Percentiles rank a stretch among this genome's conserved stretches.
Evolutionary conservation across 2,113 vertebrate species (phyloP).

Genomic region (Miniopterus natalensis): DNA sequence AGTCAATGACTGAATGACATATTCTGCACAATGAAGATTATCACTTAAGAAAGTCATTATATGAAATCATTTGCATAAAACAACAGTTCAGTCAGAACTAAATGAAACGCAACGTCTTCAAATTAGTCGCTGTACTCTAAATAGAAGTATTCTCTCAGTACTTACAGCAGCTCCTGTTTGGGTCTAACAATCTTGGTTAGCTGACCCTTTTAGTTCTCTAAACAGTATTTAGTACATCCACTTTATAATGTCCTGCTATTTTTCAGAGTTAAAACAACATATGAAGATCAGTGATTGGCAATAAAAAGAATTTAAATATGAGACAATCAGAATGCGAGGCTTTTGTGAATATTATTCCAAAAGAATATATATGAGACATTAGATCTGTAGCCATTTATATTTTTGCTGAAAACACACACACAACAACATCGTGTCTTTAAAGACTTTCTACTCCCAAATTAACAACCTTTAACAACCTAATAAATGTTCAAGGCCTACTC

Average conservation of each 20-base stretch:
- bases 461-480: neutral
- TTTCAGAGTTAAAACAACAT: conserved; percentile 40
- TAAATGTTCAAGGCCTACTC: neutral
- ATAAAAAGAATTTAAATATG: conserved; percentile 23
- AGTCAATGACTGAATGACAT: conserved; percentile 60
- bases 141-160: neutral
- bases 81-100: conserved; percentile 63
- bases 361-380: neutral
- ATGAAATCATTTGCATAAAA: conserved; percentile 81
- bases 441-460: neutral
- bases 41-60: conserved; percentile 79
- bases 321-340: neutral
- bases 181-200: neutral
- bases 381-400: too few species aligned
- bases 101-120: conserved; percentile 53
- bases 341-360: neutral
- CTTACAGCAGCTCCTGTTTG: neutral
- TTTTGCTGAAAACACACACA: neutral
- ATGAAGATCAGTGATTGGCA: neutral
- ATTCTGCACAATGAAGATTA: conserved; percentile 39
- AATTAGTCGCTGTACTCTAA: neutral
- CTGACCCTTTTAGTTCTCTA: neutral
- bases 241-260: neutral
- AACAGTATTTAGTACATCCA: neutral
- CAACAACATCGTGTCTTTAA: neutral